Evolutionary conservation across 2,888 invertebrate species (phyloP), one percentile per base, ranked within the genome.

Genomic region (Sinopyrophorus schimmeli): DNA sequence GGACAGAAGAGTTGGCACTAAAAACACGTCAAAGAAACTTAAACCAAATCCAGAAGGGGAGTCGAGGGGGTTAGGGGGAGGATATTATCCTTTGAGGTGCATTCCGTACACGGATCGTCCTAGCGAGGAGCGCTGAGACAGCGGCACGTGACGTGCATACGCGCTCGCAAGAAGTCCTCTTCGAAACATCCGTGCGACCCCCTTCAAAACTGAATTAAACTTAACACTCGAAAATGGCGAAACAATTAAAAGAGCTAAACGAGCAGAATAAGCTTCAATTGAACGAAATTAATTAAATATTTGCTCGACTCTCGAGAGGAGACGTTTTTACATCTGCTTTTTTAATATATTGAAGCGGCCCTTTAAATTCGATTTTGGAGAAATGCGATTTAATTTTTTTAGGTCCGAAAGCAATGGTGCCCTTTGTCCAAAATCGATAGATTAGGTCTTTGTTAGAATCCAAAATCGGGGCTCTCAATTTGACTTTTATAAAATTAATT

Each of bases 51-150:
- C 32, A 28, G 41, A 47, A 26, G 42, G 27, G 37, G 30, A 38
- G 28, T 24, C 32, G 37, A 41, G 46, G 46, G 49, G 32, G 37
- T 31, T 42, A 55, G 34, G 52, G 47, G 42, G 56, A 59, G 43
- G 55, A 57, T 56, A 62, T 63, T 66, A 63, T 63, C 63, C 59
- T 58, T 55, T 47, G 60, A 56, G 60, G 59, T 59, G 63, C 61
- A 66, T 66, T 65, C 66, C 54, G 59, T 59, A 64, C 66, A 66
- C 66, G 66, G 61, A 64, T 58, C 57, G 47, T 31, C 61, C 59
- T 54, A 59, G 58, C 54, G 59, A 59, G 64, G 61, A 61, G 61
- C 59, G 66, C 65, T 64, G 66, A 66, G 66, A 65, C 66, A 62
- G 65, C 57, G 50, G 55, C 58, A 60, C 66, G 66, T 66, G 66